Evolutionary conservation across 2,797 vertebrate genomes (phyloP), one percentile per base, ranked within the genome.

Genomic region (Sebastes nivosus): DNA sequence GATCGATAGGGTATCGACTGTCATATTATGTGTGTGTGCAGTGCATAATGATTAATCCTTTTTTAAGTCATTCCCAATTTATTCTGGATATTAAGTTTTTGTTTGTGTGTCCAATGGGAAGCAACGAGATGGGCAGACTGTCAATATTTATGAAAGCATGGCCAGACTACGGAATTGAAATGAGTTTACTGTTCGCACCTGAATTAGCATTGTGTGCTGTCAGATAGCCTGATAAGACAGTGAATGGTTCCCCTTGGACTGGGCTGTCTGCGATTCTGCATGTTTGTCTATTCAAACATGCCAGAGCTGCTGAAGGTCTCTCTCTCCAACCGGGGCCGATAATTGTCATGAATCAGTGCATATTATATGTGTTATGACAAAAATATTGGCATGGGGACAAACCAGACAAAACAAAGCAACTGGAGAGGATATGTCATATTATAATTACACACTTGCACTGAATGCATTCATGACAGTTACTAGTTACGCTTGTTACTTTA

Each of bases 1-100:
- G 92, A 94, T 95, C 91, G 80, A 95, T 94, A 75, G 82, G 78
- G 67, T 87, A 94, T 94, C 83, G 93, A 92, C 92, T 88, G 83
- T 82, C 82, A 88, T 90, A 92, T 94, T 93, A 91, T 64, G 69
- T 24, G 30, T 24, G 30, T 30, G 72, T 54, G 79, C 67, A 60
- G 74, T 54, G 84, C 69, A 67, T 87, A 84, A 91, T 88, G 91
- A 93, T 90, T 85, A 82, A 92, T 85, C 75, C 70, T 42, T 38
- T 63, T 88, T 81, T 78, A 80, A 86, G 61, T 91, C 5, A 74
- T 68, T 90, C 38, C 54, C 72, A 81, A 59, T 93, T 89, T 69
- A 83, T 69, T 79, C 67, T 86, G 79, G 64, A 79, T 87, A 80
- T 89, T 86, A 79, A 8, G 11, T 80, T 84, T 90, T 75, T 83